phyloP scores from a whole-genome alignment of 92 coral and sea anemone genomes.

The Palythoa caribaeorum region DNA sequence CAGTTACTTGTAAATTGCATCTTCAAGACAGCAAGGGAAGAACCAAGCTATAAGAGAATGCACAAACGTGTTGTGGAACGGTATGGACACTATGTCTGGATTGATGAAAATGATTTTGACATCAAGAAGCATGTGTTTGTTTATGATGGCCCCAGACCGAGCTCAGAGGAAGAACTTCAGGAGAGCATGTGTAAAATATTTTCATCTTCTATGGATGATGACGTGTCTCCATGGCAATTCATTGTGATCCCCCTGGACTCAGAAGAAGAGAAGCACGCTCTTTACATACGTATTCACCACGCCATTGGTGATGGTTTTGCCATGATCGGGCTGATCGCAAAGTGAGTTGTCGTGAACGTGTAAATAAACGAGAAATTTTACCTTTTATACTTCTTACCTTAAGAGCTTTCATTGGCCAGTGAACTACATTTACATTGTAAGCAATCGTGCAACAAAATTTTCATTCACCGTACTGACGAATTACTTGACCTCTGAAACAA shows the following conservation, averaged over 20 bases:
- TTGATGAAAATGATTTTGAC: constrained; percentile 83
- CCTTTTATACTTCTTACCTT: no score
- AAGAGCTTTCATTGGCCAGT: no score
- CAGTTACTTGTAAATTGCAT: constrained; percentile 77
- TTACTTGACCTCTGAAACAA: no score
- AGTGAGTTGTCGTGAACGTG: background rate
- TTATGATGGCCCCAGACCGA: constrained; percentile 74
- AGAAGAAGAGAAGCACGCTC: constrained; percentile 75
- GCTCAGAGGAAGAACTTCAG: constrained; percentile 79
- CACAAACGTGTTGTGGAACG: constrained; percentile 69
- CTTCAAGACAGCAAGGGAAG: constrained; percentile 70
- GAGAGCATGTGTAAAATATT: constrained; percentile 64
- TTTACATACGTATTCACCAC: constrained; percentile 90
- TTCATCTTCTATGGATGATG: constrained; percentile 68
- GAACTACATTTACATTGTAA: background rate
- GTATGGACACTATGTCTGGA: constrained; percentile 87
- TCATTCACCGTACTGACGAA: no score
- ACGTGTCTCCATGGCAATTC: constrained; percentile 92
- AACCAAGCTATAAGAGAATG: constrained; percentile 87
- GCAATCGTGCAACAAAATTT: background rate
- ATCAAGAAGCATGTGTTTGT: constrained; percentile 71
- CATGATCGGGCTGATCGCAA: constrained; percentile 79
- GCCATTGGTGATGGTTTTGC: constrained; percentile 92
- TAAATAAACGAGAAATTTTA: no score
- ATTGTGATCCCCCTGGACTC: constrained; percentile 74